Evolutionary conservation across 2,888 invertebrate genomes (phyloP).

Genomic region (Drosophila anomelani): DNA sequence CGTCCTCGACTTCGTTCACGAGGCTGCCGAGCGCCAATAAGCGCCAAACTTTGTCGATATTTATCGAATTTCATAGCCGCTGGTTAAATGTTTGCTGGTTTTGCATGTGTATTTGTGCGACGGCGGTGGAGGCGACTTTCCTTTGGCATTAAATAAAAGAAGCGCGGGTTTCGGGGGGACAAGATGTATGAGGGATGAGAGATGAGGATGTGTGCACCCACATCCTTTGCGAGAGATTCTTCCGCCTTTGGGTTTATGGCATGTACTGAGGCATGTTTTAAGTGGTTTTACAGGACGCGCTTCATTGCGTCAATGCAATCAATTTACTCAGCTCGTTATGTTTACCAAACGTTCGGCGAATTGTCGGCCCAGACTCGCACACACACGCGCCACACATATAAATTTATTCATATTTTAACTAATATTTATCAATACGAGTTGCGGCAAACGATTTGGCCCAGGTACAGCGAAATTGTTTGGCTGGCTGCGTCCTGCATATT

Average conservation of each 20-base stretch:
- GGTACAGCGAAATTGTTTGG: conserved; percentile 47
- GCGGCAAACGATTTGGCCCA: conserved; percentile 24
- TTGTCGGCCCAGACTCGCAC: conserved; percentile 42
- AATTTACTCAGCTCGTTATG: conserved; percentile 75
- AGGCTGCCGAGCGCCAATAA: conserved; percentile 44
- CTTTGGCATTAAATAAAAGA: conserved; percentile 43
- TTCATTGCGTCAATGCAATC: conserved; percentile 82
- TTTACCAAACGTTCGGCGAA: conserved; percentile 64
- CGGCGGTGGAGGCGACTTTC: conserved; percentile 23
- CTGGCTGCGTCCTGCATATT: conserved; percentile 66
- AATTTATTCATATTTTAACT: conserved; percentile 77
- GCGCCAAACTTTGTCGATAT: conserved; percentile 73
- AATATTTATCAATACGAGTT: conserved; percentile 72
- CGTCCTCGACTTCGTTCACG: conserved; percentile 24
- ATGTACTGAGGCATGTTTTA: conserved; percentile 83
- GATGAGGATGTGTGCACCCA: conserved; percentile 14
- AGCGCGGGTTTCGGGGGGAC: conserved; percentile 28
- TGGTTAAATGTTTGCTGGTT: conserved; percentile 76
- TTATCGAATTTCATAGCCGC: conserved; percentile 80
- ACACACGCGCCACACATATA: conserved; percentile 27
- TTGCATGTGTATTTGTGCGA: conserved; percentile 47
- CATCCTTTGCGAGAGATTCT: conserved; percentile 38
- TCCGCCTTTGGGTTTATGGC: conserved; percentile 77
- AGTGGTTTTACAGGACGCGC: conserved; percentile 83
- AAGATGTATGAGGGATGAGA: neutral